phyloP scores from a whole-genome alignment of 1,140 invertebrate genomes.

The Bombus fervidus region DNA sequence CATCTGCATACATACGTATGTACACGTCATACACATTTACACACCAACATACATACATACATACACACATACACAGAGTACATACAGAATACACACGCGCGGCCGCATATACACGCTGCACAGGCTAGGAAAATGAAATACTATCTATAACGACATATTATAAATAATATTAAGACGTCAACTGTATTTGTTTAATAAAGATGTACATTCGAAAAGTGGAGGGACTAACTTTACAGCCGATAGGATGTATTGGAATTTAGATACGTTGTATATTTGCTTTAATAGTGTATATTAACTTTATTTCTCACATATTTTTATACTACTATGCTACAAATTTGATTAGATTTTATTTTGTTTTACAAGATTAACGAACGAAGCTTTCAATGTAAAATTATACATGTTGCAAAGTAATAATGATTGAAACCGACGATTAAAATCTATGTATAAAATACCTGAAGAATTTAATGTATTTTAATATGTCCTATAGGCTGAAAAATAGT shows the following conservation, averaged over 20 bases:
- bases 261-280: background rate
- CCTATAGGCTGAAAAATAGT: slow-evolving; percentile 49
- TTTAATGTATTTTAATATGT: background rate
- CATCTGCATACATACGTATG: background rate
- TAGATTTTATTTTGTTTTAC: background rate
- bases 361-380: background rate
- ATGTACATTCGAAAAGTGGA: slow-evolving; percentile 81
- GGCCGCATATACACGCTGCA: slow-evolving; percentile 81
- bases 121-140: slow-evolving; percentile 81
- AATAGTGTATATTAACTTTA: background rate
- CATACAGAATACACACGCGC: slow-evolving; percentile 74
- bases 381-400: background rate
- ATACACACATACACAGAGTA: slow-evolving; percentile 53
- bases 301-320: background rate
- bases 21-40: background rate
- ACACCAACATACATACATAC: slow-evolving; percentile 2
- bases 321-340: background rate
- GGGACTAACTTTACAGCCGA: slow-evolving; percentile 27
- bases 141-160: slow-evolving; percentile 80
- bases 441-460: background rate
- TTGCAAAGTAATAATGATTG: background rate
- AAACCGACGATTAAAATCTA: background rate
- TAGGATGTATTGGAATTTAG: slow-evolving; percentile 1
- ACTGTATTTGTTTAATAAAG: slow-evolving; percentile 84
- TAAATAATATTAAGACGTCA: slow-evolving; percentile 82